Base-by-base conservation (phyloP, 2,113 vertebrate species). In the Chlorodrepanis virens region DNA sequence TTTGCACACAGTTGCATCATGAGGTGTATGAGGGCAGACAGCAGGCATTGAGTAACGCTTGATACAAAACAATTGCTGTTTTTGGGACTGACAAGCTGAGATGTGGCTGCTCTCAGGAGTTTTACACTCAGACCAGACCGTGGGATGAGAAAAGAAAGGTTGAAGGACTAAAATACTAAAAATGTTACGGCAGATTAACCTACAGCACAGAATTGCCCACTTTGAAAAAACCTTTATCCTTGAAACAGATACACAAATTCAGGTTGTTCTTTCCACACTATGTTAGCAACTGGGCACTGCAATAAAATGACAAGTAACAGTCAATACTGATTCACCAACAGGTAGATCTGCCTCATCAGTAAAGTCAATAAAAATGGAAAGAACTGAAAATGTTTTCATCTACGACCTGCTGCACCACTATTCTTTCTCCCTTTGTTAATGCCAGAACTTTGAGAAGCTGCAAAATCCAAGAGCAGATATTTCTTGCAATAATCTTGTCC, bases 401-500 rank as follows among this genome's bases (percentile, higher is more conserved):
- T 19, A 1, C 0, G 0, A 65, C 17, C 25, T 9, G 2, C 27
- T 39, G 29, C 18, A 71, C 29, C 47, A 57, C 21, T 83, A 11
- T 21, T 56, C 17, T 35, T 33, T 63, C 54, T 78, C 23, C 13
- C 11, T 82, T 69, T 21, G 9, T 39, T 42, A 79, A 44, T 50
- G 39, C 10, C 24, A 52, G 9, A 83, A 81, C 7, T 75, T 64
- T 28, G 21, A 78, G 37, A 74, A 61, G 12, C 33, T 59, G 9
- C 10, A 74, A 79, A 85, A 94, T 49, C 10, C 57, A 69, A 69
- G 14, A 69, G 37, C 6, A 71, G n/a, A 4, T 40, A 49, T 47
- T 76, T 95, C 47, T 85, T 67, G 6, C 10, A 82, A 52, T 49
- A 57, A 50, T 49, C n/a, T 83, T 79, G 14, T n/a, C 24, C 24